Conservation (phyloP, 2,113 vertebrate genomes). For the Vimba vimba region DNA sequence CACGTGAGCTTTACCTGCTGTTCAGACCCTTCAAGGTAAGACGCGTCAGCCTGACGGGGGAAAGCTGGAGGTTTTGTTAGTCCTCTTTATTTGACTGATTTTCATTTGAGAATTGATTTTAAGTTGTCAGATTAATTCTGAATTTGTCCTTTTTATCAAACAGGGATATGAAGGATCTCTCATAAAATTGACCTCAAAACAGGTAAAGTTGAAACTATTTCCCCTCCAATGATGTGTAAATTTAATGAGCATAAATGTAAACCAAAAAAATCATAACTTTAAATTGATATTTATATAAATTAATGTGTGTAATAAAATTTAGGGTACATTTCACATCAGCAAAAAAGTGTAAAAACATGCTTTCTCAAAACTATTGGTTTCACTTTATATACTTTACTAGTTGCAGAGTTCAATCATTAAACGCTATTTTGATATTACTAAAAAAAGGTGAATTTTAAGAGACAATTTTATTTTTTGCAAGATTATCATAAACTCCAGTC, state of each 20-base stretch:
- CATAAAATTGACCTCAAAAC: slow-evolving; percentile 88
- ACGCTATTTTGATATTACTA: no score
- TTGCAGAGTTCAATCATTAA: no score
- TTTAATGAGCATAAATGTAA: slow-evolving; percentile 53
- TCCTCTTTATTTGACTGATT: background rate
- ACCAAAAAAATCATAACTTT: background rate
- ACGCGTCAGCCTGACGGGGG: background rate
- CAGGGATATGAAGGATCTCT: slow-evolving; percentile 89
- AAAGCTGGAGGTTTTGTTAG: background rate
- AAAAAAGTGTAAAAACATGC: no score
- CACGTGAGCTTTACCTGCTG: slow-evolving; percentile 87
- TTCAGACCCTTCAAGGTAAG: slow-evolving; percentile 90
- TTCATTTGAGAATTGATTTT: background rate
- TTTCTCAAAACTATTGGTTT: no score
- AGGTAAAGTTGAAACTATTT: slow-evolving; percentile 69
- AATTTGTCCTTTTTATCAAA: slow-evolving; percentile 44
- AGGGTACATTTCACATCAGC: no score
- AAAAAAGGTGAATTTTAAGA: no score
- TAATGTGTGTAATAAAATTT: no score
- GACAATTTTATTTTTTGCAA: no score
- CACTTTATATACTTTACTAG: no score
- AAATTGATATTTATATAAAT: no score
- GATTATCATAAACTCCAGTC: no score
- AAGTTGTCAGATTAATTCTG: background rate
- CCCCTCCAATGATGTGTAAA: no score